Percentiles rank a stretch among this genome's conserved stretches.
phyloP scores from a whole-genome alignment of 2,797 vertebrate species.

The Melanogrammus aeglefinus region DNA sequence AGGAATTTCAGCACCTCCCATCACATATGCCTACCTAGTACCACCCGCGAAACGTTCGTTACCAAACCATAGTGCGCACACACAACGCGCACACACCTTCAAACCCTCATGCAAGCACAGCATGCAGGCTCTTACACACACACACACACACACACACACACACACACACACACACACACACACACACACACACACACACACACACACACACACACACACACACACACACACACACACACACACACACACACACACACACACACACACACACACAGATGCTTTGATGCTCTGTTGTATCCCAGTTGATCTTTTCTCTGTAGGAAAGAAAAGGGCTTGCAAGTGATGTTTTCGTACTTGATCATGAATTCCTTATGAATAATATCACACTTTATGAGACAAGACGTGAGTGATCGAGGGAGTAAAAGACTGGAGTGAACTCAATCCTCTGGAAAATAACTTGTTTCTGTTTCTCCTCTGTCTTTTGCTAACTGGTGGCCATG shows the following conservation, averaged over 20 bases:
- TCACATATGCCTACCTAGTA: conserved; percentile 1
- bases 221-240: background rate
- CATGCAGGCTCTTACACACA: background rate
- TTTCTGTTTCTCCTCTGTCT: background rate
- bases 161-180: conserved; percentile 12
- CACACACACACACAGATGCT: background rate
- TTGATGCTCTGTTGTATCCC: background rate
- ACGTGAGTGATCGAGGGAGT: background rate
- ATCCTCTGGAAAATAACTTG: background rate
- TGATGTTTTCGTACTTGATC: background rate
- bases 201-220: conserved; percentile 8
- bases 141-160: conserved; percentile 6
- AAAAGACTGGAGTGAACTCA: no score
- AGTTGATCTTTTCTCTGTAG: background rate
- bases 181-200: conserved; percentile 2
- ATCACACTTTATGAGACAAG: background rate
- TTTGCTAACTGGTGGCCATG: no score
- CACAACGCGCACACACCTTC: background rate
- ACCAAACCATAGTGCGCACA: conserved; percentile 30
- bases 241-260: background rate
- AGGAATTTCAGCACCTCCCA: conserved; percentile 52
- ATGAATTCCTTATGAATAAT: background rate
- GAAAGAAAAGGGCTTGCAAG: background rate
- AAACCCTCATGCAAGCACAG: background rate
- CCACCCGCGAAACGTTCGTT: conserved; percentile 55